phyloP scores from a whole-genome alignment of 1,140 invertebrate genomes.

The Ruditapes philippinarum region DNA sequence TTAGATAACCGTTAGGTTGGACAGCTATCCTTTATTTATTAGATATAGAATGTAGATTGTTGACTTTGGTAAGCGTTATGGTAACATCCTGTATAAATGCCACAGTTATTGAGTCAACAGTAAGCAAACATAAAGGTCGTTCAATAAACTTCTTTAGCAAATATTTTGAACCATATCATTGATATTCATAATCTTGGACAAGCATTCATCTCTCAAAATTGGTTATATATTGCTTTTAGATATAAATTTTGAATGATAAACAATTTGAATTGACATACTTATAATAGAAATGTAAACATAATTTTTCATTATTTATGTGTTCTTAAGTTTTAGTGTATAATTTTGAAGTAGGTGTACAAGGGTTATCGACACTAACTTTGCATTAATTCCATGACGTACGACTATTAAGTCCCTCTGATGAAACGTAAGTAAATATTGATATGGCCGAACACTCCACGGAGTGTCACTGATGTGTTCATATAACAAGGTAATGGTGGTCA shows the following conservation, averaged over 20 bases:
- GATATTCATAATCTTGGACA: constrained; percentile 5
- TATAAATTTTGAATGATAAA: background rate
- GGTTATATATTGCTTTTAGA: background rate
- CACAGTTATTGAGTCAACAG: background rate
- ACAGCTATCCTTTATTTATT: no score
- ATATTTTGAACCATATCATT: constrained; percentile 41
- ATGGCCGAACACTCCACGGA: no score
- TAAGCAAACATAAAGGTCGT: constrained; percentile 12
- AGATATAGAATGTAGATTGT: no score
- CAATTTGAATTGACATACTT: background rate
- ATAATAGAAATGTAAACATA: background rate
- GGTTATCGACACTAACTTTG: background rate
- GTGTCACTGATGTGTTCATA: no score
- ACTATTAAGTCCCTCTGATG: no score
- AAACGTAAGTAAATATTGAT: no score
- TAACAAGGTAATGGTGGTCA: no score
- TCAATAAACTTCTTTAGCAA: constrained; percentile 2
- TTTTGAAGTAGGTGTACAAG: background rate
- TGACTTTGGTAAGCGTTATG: background rate
- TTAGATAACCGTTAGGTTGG: no score
- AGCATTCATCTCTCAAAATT: background rate
- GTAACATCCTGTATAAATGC: constrained; percentile 17
- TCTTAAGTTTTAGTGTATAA: constrained; percentile 30
- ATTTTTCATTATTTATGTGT: background rate
- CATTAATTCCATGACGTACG: background rate